A percentile compares a stretch with the other conserved stretches of the same genome.
phyloP scores from a whole-genome alignment of 2,797 vertebrate genomes.

The Catharus ustulatus region DNA sequence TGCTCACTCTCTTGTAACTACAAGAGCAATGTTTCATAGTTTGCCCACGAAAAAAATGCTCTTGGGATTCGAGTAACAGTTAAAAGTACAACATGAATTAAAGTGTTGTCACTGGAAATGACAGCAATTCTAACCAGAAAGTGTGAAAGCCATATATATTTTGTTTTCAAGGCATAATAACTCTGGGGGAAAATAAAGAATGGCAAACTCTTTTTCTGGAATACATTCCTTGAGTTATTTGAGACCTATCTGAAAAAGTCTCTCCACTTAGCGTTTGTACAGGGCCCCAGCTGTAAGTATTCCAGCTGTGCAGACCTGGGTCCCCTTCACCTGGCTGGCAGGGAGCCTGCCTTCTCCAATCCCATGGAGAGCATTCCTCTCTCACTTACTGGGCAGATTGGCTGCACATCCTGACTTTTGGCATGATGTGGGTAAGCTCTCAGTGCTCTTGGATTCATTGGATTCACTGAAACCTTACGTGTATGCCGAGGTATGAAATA shows the following conservation, averaged over 20 bases:
- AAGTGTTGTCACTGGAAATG: constrained; percentile 40
- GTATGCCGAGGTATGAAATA: constrained; percentile 5
- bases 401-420: not conserved
- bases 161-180: constrained; percentile 38
- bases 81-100: constrained; percentile 45
- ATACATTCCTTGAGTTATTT: not conserved
- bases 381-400: not conserved
- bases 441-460: not conserved
- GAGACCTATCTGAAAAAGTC: not conserved
- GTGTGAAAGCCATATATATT: constrained; percentile 36
- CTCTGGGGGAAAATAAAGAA: not conserved
- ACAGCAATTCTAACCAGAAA: constrained; percentile 37
- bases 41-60: not conserved
- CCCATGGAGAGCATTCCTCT: not conserved
- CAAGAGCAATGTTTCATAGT: constrained; percentile 5
- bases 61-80: constrained; percentile 29
- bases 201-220: not conserved
- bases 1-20: not conserved
- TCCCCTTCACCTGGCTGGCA: not conserved
- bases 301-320: not conserved
- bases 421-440: accelerated
- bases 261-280: not conserved
- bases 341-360: not conserved
- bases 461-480: not conserved
- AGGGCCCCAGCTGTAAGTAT: not conserved